Evolutionary conservation across 2,888 invertebrate species (phyloP).

Genomic region (Nemotelus nigrinus): DNA sequence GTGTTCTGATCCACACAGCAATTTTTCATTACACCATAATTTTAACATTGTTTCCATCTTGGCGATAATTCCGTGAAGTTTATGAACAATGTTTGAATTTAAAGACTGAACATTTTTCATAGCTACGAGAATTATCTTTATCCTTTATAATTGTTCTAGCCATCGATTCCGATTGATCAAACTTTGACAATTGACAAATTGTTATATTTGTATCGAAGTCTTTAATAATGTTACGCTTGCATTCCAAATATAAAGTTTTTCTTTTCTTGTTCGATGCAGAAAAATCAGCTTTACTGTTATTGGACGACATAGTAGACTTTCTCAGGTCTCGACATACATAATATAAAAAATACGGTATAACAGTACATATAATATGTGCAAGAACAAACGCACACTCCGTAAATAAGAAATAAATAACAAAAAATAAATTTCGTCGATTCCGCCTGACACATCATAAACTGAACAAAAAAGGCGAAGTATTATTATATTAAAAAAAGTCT

Average conservation of each 20-base stretch:
- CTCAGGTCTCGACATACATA: too few species aligned
- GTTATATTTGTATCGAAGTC: constrained; percentile 28
- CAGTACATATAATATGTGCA: too few species aligned
- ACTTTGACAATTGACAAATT: constrained; percentile 34
- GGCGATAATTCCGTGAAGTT: constrained; percentile 24
- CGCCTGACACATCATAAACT: too few species aligned
- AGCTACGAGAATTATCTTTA: constrained; percentile 29
- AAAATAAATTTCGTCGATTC: too few species aligned
- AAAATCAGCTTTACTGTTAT: neutral
- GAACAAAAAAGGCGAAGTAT: too few species aligned
- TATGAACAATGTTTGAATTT: constrained; percentile 5
- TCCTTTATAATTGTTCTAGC: constrained; percentile 21
- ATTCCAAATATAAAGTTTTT: constrained; percentile 19
- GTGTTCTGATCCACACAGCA: neutral
- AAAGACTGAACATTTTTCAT: constrained; percentile 27
- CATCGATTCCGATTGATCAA: constrained; percentile 25
- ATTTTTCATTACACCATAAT: constrained; percentile 12
- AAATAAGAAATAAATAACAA: too few species aligned
- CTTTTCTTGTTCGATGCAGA: constrained; percentile 13
- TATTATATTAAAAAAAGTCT: too few species aligned
- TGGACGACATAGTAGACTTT: too few species aligned
- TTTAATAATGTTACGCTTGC: constrained; percentile 17
- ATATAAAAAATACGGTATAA: too few species aligned
- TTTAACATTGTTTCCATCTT: constrained; percentile 12
- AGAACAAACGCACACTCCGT: too few species aligned